phyloP scores from a whole-genome alignment of 1,140 invertebrate species.

The Zaprionus taronus region DNA sequence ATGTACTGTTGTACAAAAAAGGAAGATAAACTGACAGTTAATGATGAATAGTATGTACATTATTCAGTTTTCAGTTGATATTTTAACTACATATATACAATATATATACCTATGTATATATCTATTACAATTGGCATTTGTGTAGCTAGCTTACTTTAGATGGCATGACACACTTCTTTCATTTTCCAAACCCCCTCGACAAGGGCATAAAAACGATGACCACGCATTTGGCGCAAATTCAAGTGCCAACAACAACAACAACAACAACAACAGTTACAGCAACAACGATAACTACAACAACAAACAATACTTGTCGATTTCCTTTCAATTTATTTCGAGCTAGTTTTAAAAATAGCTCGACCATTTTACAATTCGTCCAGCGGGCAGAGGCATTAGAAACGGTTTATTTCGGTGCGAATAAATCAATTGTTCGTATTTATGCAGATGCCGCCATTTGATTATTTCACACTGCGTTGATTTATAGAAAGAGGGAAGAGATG shows the following conservation, averaged over 20 bases:
- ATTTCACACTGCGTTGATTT: constrained; percentile 81
- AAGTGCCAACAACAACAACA: constrained; percentile 53
- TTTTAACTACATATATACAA: too few relatives aligned
- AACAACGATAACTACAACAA: constrained; percentile 28
- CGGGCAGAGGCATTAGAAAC: constrained; percentile 43
- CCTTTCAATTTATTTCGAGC: constrained; percentile 61
- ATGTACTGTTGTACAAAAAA: too few relatives aligned
- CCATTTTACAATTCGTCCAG: constrained; percentile 57
- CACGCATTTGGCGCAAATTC: constrained; percentile 49
- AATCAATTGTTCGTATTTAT: constrained; percentile 80
- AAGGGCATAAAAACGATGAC: constrained; percentile 22
- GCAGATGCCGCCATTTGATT: constrained; percentile 80
- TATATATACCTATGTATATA: neutral
- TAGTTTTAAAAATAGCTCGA: constrained; percentile 62
- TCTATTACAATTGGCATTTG: neutral
- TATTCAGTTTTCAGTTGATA: too few relatives aligned
- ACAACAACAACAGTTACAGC: constrained; percentile 1
- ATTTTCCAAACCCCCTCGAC: neutral
- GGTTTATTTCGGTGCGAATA: constrained; percentile 75
- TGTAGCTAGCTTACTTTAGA: neutral
- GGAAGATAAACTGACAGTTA: too few relatives aligned
- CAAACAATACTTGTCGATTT: constrained; percentile 49
- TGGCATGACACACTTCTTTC: neutral
- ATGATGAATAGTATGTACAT: too few relatives aligned
- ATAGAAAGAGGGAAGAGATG: constrained; percentile 18